Evolutionary conservation across 2,888 invertebrate genomes (phyloP).

Genomic region (Tridacna crocea): DNA sequence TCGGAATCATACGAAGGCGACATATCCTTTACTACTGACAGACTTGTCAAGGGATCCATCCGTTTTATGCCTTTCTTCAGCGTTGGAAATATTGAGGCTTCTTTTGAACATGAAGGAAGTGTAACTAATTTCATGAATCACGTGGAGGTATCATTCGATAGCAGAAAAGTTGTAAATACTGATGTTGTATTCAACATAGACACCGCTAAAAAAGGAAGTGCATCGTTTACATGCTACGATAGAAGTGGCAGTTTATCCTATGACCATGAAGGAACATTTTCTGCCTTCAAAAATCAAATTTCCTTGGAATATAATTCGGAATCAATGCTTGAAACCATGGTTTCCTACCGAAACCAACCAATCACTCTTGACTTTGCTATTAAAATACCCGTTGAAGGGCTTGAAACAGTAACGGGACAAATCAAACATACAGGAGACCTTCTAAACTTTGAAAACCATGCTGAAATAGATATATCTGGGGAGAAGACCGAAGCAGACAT

Average conservation of each 20-base stretch:
- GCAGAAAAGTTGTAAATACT: constrained; percentile 45
- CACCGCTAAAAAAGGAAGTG: constrained; percentile 20
- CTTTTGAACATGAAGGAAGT: constrained; percentile 30
- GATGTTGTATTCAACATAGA: constrained; percentile 50
- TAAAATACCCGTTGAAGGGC: not conserved
- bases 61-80: not conserved
- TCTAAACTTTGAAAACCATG: constrained; percentile 46
- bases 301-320: constrained; percentile 18
- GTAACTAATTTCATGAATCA: constrained; percentile 31
- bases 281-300: constrained; percentile 32
- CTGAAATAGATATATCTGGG: constrained; percentile 40
- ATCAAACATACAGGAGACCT: constrained; percentile 41
- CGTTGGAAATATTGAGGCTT: not conserved
- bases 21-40: constrained; percentile 23
- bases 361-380: not conserved
- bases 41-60: constrained; percentile 6
- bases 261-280: constrained; percentile 46
- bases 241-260: constrained; percentile 21
- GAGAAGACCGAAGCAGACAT: constrained; percentile 62
- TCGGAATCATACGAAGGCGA: not conserved
- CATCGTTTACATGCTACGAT: not conserved
- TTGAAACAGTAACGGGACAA: constrained; percentile 30
- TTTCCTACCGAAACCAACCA: constrained; percentile 12
- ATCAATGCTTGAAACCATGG: constrained; percentile 23
- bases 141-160: constrained; percentile 24